Base-by-base conservation (phyloP, 2,113 vertebrate species). In the Donacobius atricapilla region DNA sequence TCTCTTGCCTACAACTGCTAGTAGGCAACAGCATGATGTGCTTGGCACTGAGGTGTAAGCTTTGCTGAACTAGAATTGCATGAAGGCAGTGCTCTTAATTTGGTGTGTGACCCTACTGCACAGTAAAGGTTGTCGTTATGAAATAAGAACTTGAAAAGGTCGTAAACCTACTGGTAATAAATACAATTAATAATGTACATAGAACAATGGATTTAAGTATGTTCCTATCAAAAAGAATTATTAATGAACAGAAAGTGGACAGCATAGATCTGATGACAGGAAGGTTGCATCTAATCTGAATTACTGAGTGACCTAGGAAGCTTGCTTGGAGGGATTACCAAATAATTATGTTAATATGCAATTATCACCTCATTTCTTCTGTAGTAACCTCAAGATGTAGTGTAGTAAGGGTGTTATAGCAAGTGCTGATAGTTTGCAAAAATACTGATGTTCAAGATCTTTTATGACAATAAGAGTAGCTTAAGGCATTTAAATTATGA, bases 331-430 rank as follows among this genome's bases (percentile, higher is more conserved):
- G 98, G 98, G 97, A 98, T 98, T 98, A 97, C 97, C 95, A 98
- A 99, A 99, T 99, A 99, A 99, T 99, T 99, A 99, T 99, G 98
- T 98, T 99, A 98, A 99, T 99, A 98, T 98, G 98, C 98, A 99
- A 99, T 99, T 99, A 99, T 99, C 98, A 98, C 98, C 98, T 99
- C 97, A 97, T 98, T 98, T 98, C 98, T 98, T 98, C 98, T 98
- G 95, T 97, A 98, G 98, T 98, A 98, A 98, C 98, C 98, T 98
- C 98, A 98, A 98, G 98, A 98, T 98, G 98, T 97, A 98, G 98
- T 98, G 97, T 98, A 96, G 96, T 97, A 95, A 97, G 98, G 97
- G 98, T 98, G 98, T 98, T 98, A 98, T 94, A 98, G 97, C 98
- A 98, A 98, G 98, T 98, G 98, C 98, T 98, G 98, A 98, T 98